Base-by-base conservation (phyloP, 2,113 vertebrate species). In the Rattus rattus region DNA sequence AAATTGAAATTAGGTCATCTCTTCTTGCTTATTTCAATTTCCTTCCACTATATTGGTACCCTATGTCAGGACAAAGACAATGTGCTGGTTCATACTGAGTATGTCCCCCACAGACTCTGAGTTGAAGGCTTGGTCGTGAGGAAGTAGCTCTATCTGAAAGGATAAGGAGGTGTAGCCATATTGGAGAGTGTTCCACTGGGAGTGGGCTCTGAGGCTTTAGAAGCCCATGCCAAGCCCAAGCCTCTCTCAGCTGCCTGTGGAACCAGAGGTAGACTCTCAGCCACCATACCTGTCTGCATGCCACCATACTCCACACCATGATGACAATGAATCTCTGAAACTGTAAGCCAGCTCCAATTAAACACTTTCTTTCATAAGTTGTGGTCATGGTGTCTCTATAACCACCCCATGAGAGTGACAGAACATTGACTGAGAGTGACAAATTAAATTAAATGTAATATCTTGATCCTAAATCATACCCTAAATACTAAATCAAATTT, bases 401-500 rank as follows among this genome's bases (percentile, higher is more conserved):
- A 36, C 67, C 33, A 69, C 33, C 30, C 33, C 13, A 69, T 47
- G 14, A 85, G 59, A 65, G 59, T 39, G 28, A 63, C 6, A 65
- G 26, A 85, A 85, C 26, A 85, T 4, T 61, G 22, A 26, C n/a
- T 30, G 28, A 84, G 93, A 90, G 5, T 96, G 26, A 30, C 26
- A 87, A 77, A 56, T 30, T 72, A 86, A 90, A 72, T 36, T 89
- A 84, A 95, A 59, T 56, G 0, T 61, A 88, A 14, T 12, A 91
- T 81, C 39, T n/a, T 96, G 56, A 91, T 86, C 52, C 65, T 67
- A 81, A 69, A 69, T 69, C 33, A 69, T 36, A 67, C 13, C 65
- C 65, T 67, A 67, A 67, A 67, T 30, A 13, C 36, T 81, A 92
- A 92, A 92, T 24, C 33, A 92, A 95, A 94, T 63, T 94, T 59